Evolutionary conservation across 1,140 invertebrate genomes (phyloP).

Genomic region (Ctenoplectra terminalis): DNA sequence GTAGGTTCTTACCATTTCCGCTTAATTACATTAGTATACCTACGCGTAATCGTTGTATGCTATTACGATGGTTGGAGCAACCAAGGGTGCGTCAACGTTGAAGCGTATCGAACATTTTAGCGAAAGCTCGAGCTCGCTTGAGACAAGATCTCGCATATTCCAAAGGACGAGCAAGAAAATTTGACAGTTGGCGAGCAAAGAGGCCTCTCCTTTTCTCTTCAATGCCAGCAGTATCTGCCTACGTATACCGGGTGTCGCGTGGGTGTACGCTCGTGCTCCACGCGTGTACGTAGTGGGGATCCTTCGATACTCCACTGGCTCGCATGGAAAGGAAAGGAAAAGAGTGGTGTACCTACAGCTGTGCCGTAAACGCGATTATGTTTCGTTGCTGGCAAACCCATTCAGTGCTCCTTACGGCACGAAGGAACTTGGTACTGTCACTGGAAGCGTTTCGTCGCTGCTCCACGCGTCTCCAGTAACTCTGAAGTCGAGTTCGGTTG

Average conservation of each 20-base stretch:
- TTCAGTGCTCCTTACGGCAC: slow-evolving; percentile 69
- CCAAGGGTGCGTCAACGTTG: background rate
- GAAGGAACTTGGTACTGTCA: slow-evolving; percentile 56
- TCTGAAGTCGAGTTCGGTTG: too few species aligned
- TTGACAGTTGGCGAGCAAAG: slow-evolving; percentile 39
- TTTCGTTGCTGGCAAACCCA: slow-evolving; percentile 66
- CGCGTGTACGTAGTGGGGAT: slow-evolving; percentile 47
- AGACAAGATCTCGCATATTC: background rate
- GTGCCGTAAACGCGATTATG: slow-evolving; percentile 67
- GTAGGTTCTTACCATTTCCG: background rate
- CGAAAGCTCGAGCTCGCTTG: background rate
- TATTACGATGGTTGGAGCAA: background rate
- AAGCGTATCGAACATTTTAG: too few species aligned
- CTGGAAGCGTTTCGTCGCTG: slow-evolving; percentile 11
- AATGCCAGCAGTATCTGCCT: slow-evolving; percentile 44
- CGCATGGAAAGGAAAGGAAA: slow-evolving; percentile 66
- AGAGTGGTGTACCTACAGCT: slow-evolving; percentile 64
- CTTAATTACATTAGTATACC: slow-evolving; percentile 11
- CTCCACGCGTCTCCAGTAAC: background rate
- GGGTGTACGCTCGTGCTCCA: slow-evolving; percentile 55
- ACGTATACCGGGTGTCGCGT: slow-evolving; percentile 68
- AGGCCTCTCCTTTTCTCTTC: slow-evolving; percentile 28
- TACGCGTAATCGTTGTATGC: background rate
- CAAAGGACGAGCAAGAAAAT: background rate
- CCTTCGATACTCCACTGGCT: slow-evolving; percentile 47